Base-by-base conservation (phyloP, 2,888 invertebrate genomes). In the Papilio protenor region DNA sequence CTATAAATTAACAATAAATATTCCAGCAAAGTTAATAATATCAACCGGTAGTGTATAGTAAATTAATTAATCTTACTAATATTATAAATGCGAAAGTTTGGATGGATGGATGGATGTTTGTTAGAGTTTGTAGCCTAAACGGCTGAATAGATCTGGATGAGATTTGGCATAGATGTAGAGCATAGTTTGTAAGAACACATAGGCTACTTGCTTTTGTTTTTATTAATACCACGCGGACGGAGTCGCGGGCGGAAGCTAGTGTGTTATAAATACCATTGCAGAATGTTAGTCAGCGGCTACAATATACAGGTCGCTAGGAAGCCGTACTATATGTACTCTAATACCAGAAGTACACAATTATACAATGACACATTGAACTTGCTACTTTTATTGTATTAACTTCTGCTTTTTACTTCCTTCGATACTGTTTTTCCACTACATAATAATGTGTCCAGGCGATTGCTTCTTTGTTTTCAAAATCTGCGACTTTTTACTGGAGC, bases 221-320 rank as follows among this genome's bases (percentile, higher is more conserved):
- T n/a, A n/a, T n/a, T n/a, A n/a, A n/a, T n/a, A n/a, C n/a, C n/a
- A n/a, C n/a, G n/a, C n/a, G n/a, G n/a, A n/a, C n/a, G n/a, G n/a
- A n/a, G n/a, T n/a, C n/a, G n/a, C n/a, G n/a, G n/a, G n/a, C n/a
- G n/a, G n/a, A n/a, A n/a, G n/a, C n/a, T n/a, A n/a, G n/a, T 64
- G 16, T 11, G 10, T 33, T 66, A 66, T 40, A 40, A 40, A 64
- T 40, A 66, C 40, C 16, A 33, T 27, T 64, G 66, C 66, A 66
- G 33, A 40, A 66, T 33, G 40, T 64, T 45, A 45, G 21, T 45
- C 66, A 21, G 45, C 33, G 59, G 70, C 33, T 70, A 74, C 61
- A 40, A 59, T 16, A 77, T 57, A 59, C 70, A 69, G 77, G 77
- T 70, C 77, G 71, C 70, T 64, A 23, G 23, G 77, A 77, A 77